Conservation (phyloP, 2,797 vertebrate genomes). For the Austrolebias charrua region DNA sequence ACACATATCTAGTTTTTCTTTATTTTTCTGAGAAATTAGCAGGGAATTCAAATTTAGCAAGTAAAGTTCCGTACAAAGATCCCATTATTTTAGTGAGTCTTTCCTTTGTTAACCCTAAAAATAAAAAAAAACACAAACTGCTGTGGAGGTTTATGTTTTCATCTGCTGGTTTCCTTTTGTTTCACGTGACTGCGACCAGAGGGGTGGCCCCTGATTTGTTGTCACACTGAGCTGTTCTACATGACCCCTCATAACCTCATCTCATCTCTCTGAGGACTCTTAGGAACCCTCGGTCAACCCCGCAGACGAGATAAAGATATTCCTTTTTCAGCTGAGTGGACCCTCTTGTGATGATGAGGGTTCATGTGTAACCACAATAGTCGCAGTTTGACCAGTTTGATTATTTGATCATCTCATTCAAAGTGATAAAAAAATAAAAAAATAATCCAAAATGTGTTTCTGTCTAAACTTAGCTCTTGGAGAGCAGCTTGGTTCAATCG, state of each 20-base stretch:
- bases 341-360: conserved; percentile 39
- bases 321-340: conserved; percentile 51
- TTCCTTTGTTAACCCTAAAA: conserved; percentile 1
- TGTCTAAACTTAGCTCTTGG: conserved; percentile 15
- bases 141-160: conserved; percentile 48
- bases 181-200: conserved; percentile 60
- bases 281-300: conserved; percentile 59
- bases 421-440: not conserved
- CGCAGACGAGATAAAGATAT: conserved; percentile 77
- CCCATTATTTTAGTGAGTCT: conserved; percentile 4
- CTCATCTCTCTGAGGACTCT: conserved; percentile 66
- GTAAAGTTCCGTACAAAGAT: conserved; percentile 16
- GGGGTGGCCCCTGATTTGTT: conserved; percentile 81
- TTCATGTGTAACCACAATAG: conserved; percentile 39
- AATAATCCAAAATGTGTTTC: not conserved
- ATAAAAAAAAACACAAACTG: conserved; percentile 19
- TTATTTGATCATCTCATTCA: conserved; percentile 23
- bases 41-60: conserved; percentile 6
- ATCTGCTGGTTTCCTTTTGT: conserved; percentile 65
- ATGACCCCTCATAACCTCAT: conserved; percentile 73
- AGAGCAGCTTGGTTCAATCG: conserved; percentile 24
- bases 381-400: conserved; percentile 32
- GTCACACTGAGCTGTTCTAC: conserved; percentile 76
- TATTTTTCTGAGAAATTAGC: conserved; percentile 44
- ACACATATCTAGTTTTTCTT: conserved; percentile 73